Evolutionary conservation across 2,113 vertebrate genomes (phyloP).

Genomic region (Daphoenositta chrysoptera): DNA sequence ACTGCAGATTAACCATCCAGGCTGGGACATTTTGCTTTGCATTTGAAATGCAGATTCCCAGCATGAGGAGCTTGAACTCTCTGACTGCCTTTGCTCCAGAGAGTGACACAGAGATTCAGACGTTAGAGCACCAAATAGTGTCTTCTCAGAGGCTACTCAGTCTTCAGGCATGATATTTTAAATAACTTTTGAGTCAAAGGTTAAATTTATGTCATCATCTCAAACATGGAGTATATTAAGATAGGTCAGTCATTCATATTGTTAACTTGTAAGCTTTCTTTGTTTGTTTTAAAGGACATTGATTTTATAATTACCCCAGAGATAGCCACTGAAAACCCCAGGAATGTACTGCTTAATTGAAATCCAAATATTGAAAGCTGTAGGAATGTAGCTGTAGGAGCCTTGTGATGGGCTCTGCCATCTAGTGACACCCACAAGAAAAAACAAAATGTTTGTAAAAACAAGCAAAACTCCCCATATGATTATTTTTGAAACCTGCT

Average conservation of each 20-base stretch:
- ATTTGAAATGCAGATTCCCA: neutral
- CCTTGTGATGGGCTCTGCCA: neutral
- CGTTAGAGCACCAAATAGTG: neutral
- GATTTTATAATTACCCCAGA: conserved; percentile 46
- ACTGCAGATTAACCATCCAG: neutral
- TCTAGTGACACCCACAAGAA: conserved; percentile 14
- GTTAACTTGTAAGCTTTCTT: neutral
- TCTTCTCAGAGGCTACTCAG: neutral
- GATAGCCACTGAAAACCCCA: neutral
- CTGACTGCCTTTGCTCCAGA: neutral
- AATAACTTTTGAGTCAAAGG: neutral
- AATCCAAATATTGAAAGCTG: conserved; percentile 32
- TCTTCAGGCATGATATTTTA: neutral
- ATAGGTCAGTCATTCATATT: neutral
- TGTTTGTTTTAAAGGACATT: conserved; percentile 35
- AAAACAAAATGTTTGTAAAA: neutral
- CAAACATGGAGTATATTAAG: neutral
- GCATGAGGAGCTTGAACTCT: neutral
- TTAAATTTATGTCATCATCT: neutral
- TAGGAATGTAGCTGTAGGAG: neutral
- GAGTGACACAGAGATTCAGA: neutral
- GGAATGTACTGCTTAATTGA: conserved; percentile 41
- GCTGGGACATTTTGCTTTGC: neutral
- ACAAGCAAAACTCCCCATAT: neutral
- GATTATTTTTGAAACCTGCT: neutral